Evolutionary conservation across 1,140 invertebrate genomes (phyloP).

Genomic region (Neodiprion fabricii): DNA sequence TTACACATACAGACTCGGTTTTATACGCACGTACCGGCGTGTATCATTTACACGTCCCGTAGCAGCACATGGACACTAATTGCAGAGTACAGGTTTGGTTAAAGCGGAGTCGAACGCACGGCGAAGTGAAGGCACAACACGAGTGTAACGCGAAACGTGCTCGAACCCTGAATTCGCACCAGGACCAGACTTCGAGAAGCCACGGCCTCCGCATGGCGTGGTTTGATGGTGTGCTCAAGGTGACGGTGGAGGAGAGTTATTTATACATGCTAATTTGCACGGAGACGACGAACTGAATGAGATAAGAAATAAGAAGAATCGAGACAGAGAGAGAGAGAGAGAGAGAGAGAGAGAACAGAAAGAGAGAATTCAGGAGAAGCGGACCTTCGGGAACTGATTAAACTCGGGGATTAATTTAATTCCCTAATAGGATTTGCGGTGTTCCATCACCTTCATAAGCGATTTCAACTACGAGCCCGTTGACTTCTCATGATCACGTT

Average conservation of each 20-base stretch:
- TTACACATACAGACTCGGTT: neutral
- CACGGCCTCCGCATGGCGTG: neutral
- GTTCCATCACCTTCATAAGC: neutral
- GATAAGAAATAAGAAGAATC: neutral
- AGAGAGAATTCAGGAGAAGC: neutral
- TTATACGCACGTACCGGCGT: no score
- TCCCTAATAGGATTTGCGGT: neutral
- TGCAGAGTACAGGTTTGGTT: neutral
- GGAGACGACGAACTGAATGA: neutral
- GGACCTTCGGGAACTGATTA: neutral
- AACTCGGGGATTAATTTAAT: neutral
- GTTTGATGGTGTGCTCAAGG: neutral
- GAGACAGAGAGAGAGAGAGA: neutral
- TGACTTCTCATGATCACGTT: no score
- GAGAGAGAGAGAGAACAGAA: no score
- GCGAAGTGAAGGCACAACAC: neutral
- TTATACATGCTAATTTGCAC: neutral
- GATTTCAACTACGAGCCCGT: neutral
- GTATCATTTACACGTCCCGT: neutral
- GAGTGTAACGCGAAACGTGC: slow-evolving; percentile 1
- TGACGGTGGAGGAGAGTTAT: neutral
- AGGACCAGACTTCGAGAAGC: neutral
- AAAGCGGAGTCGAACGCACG: no score
- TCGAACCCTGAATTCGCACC: neutral
- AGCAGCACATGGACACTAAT: neutral